Evolutionary conservation across 1,140 invertebrate species (phyloP), one percentile per base, ranked within the genome.

Genomic region (Venturia canescens): DNA sequence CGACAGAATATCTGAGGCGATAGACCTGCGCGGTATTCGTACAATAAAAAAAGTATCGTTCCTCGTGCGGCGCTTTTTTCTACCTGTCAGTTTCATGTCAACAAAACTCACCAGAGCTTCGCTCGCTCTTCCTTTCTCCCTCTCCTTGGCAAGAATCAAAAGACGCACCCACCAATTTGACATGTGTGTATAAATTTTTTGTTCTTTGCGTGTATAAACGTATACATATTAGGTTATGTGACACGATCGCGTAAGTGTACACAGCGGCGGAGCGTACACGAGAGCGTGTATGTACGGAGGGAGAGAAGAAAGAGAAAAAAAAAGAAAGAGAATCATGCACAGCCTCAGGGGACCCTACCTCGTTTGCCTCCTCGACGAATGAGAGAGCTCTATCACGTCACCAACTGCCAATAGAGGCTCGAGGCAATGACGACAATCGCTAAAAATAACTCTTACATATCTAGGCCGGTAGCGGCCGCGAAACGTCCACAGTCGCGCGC

Each of bases 371-470:
- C 48, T 15, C 50, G 44, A 16, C 63, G 53, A 76, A 76, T 76
- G 2, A 31, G 15, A 5, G 3, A 2, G 0, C 7, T 0, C 53
- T 18, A 23, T 76, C 72, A 76, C 72, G 44, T 57, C 63, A 63
- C 29, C 31, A 78, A 78, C 67, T 27, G 18, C 88, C 85, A 89
- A 90, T 88, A 21, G 69, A 44, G 60, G 5, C 1, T 4, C 0
- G 4, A 16, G 6, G 83, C 86, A 79, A 48, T 90, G 89, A 88
- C 88, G 88, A 83, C 87, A 83, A 77, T 53, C 4, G 81, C 88
- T 90, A 90, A 90, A 89, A 88, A 90, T 90, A 90, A 76, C 83
- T 67, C 70, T 83, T 86, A 88, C 88, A 88, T 89, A 90, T 90
- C 88, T 90, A 89, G 89, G 89, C 89, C 88, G 89, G 85, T 85